Percentiles rank a stretch among this genome's conserved stretches.
These are phyloP conservation scores for Planiliza haematocheilus DNA, from an alignment of 2,113 vertebrate species.

Conservation along the genomic window DNA sequence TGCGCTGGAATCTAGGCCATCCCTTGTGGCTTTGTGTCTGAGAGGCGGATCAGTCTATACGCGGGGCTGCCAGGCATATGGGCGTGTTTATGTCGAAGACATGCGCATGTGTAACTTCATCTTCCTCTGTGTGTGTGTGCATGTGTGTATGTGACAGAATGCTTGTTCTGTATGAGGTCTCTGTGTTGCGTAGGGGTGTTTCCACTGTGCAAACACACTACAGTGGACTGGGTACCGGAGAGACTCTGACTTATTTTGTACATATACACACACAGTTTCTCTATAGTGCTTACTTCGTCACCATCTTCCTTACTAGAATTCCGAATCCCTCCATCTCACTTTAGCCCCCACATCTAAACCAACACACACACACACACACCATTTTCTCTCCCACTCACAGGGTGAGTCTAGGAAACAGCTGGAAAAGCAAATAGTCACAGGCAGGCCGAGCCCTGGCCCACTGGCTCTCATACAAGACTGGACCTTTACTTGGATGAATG, in stretches of 20 bases:
- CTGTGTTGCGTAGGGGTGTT: constrained; percentile 34
- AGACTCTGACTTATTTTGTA: constrained; percentile 26
- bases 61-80: constrained; percentile 62
- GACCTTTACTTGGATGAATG: constrained; percentile 76
- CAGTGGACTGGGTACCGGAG: constrained; percentile 36
- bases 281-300: constrained; percentile 37
- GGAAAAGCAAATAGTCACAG: constrained; percentile 80
- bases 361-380: constrained; percentile 39
- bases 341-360: constrained; percentile 22
- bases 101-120: constrained; percentile 57
- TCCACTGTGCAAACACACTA: constrained; percentile 53
- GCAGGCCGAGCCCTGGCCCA: constrained; percentile 58
- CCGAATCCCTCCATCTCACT: constrained; percentile 53
- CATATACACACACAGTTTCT: constrained; percentile 30
- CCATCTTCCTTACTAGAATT: constrained; percentile 56
- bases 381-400: constrained; percentile 64
- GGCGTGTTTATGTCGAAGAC: constrained; percentile 59
- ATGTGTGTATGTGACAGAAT: constrained; percentile 14
- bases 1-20: constrained; percentile 82
- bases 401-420: constrained; percentile 78
- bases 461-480: constrained; percentile 72
- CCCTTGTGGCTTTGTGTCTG: constrained; percentile 80
- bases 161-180: constrained; percentile 20
- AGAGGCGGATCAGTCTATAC: constrained; percentile 73
- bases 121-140: constrained; percentile 12